Evolutionary conservation across 2,797 vertebrate genomes (phyloP).

Genomic region (Salmo trutta): DNA sequence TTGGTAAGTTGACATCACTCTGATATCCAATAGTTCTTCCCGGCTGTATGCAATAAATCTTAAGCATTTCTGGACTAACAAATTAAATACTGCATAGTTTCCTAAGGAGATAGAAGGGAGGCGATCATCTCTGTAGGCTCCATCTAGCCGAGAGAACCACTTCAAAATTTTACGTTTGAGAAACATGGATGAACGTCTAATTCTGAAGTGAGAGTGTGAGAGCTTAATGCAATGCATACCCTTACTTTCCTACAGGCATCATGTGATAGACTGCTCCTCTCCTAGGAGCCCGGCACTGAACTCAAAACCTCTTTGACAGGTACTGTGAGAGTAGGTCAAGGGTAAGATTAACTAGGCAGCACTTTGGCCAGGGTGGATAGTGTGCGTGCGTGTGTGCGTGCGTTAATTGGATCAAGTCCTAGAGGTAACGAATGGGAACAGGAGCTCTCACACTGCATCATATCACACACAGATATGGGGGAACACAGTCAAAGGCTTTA

Average conservation of each 20-base stretch:
- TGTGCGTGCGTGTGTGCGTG: background rate
- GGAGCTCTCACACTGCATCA: conserved; percentile 8
- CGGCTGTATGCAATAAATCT: too few relatives aligned
- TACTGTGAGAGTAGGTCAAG: background rate
- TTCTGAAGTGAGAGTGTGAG: too few relatives aligned
- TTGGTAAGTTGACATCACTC: too few relatives aligned
- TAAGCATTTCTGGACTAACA: too few relatives aligned
- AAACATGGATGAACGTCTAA: too few relatives aligned
- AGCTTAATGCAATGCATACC: too few relatives aligned
- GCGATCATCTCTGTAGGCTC: too few relatives aligned
- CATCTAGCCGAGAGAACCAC: too few relatives aligned
- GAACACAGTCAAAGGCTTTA: background rate
- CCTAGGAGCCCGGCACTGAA: background rate
- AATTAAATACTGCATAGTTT: too few relatives aligned
- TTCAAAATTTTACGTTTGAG: too few relatives aligned
- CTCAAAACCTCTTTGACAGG: background rate
- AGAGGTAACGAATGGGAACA: conserved; percentile 7
- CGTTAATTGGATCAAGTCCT: conserved; percentile 8
- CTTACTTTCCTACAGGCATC: background rate
- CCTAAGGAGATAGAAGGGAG: too few relatives aligned
- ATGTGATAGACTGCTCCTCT: background rate
- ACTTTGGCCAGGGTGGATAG: background rate
- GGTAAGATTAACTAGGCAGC: conserved; percentile 4
- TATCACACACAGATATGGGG: background rate
- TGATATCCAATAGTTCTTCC: too few relatives aligned